A percentile compares a stretch with the other conserved stretches of the same genome.
Conservation (phyloP, 2,113 vertebrate species). For the Lepidiolamprologus cunningtoni region DNA sequence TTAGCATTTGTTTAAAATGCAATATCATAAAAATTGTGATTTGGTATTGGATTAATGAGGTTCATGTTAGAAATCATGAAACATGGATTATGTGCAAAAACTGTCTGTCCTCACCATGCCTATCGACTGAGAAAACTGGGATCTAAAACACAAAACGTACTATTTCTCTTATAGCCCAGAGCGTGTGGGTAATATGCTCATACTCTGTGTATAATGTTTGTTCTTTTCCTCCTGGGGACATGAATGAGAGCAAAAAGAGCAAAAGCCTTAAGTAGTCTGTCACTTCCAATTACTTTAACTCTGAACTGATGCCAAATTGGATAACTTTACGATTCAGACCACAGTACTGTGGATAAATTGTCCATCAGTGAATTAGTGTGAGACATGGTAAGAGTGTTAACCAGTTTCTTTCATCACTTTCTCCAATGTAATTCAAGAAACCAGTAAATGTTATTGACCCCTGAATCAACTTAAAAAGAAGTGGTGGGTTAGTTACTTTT, state of each 20-base stretch:
- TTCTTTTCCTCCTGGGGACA: background rate
- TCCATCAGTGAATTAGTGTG: background rate
- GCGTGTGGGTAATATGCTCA: background rate
- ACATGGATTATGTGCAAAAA: background rate
- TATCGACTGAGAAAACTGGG: background rate
- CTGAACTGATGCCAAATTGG: background rate
- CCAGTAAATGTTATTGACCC: conserved; percentile 74
- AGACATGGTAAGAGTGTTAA: conserved; percentile 51
- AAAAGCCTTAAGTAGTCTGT: background rate
- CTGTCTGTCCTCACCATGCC: background rate
- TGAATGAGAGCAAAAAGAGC: background rate
- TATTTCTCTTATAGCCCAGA: background rate
- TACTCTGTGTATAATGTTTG: background rate
- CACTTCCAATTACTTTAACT: background rate
- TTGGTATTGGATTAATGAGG: background rate
- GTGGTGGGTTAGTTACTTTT: background rate
- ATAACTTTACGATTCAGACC: background rate
- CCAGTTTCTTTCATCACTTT: conserved; percentile 66
- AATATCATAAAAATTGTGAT: background rate
- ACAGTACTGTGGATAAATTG: background rate
- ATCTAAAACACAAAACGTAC: background rate
- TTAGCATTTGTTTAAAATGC: background rate
- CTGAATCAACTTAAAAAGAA: conserved; percentile 67
- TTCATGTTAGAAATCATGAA: background rate
- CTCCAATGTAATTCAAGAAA: conserved; percentile 80